These are phyloP conservation scores for Illadopsis cleaveri DNA, from an alignment of 2,113 vertebrate species.

Conservation along the genomic window DNA sequence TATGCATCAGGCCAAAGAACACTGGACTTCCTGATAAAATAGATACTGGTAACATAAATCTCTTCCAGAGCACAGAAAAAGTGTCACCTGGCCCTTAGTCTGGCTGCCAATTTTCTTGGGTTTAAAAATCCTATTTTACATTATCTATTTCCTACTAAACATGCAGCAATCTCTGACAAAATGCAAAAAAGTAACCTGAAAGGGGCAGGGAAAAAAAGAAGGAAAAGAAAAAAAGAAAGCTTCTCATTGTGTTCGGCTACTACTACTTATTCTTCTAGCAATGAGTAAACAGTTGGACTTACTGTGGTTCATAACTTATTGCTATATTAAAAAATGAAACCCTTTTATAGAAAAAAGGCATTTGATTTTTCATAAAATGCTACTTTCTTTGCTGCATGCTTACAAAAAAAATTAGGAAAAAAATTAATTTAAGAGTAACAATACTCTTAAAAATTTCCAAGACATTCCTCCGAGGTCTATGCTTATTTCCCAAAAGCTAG, in stretches of 20 bases:
- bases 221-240: background rate
- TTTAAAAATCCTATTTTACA: background rate
- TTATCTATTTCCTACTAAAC: background rate
- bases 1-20: background rate
- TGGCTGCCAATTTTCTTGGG: background rate
- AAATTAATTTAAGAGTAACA: background rate
- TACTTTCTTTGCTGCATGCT: background rate
- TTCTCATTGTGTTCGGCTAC: background rate
- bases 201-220: background rate
- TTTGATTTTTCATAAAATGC: background rate
- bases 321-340: background rate
- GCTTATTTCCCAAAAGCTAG: background rate
- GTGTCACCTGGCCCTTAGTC: background rate
- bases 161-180: background rate
- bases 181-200: background rate
- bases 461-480: background rate
- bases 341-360: background rate
- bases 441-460: background rate
- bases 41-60: background rate
- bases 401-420: background rate
- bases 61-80: background rate
- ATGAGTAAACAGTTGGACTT: background rate
- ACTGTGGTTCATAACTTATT: background rate
- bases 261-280: background rate
- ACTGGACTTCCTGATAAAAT: background rate